Conservation (phyloP, 1,140 invertebrate species). For the Nomia melanderi region DNA sequence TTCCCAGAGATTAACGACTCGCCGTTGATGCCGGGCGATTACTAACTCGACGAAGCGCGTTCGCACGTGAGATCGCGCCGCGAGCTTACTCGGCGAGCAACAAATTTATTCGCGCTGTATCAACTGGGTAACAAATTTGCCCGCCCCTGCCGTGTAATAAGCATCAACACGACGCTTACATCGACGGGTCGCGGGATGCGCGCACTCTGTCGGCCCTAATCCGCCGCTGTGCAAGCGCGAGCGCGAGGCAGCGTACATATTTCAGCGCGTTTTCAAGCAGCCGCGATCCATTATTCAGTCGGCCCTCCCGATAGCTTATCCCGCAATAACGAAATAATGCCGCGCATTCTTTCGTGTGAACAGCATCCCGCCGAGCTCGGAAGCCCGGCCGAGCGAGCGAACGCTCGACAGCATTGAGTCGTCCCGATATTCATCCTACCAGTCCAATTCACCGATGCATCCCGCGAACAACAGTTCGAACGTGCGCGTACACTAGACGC, state of each 20-base stretch:
- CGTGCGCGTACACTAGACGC: too few relatives aligned
- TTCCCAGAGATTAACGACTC: too few relatives aligned
- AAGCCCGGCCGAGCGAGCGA: background rate
- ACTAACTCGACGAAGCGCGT: too few relatives aligned
- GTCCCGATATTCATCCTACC: background rate
- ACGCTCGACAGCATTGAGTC: slow-evolving; percentile 28
- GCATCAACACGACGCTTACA: background rate
- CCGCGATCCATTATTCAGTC: slow-evolving; percentile 25
- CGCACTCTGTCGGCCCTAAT: background rate
- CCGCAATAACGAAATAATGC: slow-evolving; percentile 34
- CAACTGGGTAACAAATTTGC: too few relatives aligned
- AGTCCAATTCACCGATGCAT: too few relatives aligned
- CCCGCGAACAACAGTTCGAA: too few relatives aligned
- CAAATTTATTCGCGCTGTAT: too few relatives aligned
- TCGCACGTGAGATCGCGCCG: too few relatives aligned
- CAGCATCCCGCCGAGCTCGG: background rate
- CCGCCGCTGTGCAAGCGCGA: background rate
- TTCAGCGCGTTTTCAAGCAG: background rate
- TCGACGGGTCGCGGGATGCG: background rate
- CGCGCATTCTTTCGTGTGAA: slow-evolving; percentile 30
- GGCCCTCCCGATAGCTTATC: slow-evolving; percentile 2
- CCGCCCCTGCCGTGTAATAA: background rate
- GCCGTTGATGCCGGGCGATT: too few relatives aligned
- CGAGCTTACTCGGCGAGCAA: too few relatives aligned
- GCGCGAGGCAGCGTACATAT: background rate